phyloP scores from a whole-genome alignment of 2,888 invertebrate species.

The Ochropleura leucogaster region DNA sequence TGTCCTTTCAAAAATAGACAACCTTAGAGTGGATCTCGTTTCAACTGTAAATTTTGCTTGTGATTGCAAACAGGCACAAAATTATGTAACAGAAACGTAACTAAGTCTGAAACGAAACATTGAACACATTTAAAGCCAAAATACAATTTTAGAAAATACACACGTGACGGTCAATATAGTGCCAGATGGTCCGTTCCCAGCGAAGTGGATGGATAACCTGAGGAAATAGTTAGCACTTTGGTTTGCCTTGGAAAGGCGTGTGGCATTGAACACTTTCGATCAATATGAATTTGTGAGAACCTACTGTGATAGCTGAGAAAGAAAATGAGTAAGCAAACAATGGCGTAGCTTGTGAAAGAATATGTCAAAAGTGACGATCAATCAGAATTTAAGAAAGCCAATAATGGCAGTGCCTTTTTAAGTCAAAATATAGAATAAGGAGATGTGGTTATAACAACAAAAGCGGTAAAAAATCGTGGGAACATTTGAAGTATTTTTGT shows the following conservation, averaged over 20 bases:
- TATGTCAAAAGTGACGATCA: not conserved
- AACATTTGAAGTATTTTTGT: slow-evolving; percentile 3
- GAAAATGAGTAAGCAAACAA: slow-evolving; percentile 6
- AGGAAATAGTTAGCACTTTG: slow-evolving; percentile 58
- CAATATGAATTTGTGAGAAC: slow-evolving; percentile 16
- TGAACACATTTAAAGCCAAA: slow-evolving; percentile 26
- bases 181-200: slow-evolving; percentile 64
- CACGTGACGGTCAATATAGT: slow-evolving; percentile 48
- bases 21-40: too few species aligned
- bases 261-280: slow-evolving; percentile 45
- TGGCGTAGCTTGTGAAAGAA: not conserved
- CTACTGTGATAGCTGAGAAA: not conserved
- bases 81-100: slow-evolving; percentile 3
- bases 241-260: slow-evolving; percentile 43
- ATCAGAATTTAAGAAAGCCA: not conserved
- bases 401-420: not conserved
- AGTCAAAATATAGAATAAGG: not conserved
- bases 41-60: not conserved
- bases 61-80: slow-evolving; percentile 17
- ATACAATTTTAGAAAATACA: slow-evolving; percentile 45
- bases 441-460: slow-evolving; percentile 8
- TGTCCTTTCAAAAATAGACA: not conserved
- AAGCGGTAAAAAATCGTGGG: not conserved
- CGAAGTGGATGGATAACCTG: slow-evolving; percentile 66
- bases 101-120: slow-evolving; percentile 14